Base-by-base conservation (phyloP, 1,140 invertebrate genomes). In the Bradynema listronoti region DNA sequence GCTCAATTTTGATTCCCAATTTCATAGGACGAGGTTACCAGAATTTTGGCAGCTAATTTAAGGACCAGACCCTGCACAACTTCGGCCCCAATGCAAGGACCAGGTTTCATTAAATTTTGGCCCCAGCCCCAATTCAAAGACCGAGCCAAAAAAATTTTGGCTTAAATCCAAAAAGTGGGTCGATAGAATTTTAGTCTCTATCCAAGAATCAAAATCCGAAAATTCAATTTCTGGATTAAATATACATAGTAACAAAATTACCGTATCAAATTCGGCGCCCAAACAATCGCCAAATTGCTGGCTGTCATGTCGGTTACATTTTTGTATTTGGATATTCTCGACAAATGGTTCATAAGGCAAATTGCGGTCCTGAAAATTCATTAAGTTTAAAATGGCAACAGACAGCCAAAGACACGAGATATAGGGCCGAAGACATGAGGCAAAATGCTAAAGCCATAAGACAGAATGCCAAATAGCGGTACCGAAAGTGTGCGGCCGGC, bases 261-360 rank as follows among this genome's bases (percentile, higher is more conserved):
- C 56, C 91, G 85, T 42, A 97, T 81, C 27, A 98, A 80, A 83
- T 98, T 97, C 0, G 93, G 93, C 0, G 93, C 91, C 93, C 93
- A 98, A 2, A 98, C 93, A 67, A 97, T 97, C 52, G 93, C 93
- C 72, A 98, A 85, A 80, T 97, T 97, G 61, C 91, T 85, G 9
- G 91, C 87, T 34, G 91, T 95, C 93, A 97, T 97, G n/a, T 91
- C 91, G 0, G 93, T 98, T 56, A 86, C 84, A 24, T 82, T 81
- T 7, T 87, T 86, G 65, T 88, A 84, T 43, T 87, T 85, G 1
- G 91, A 89, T 27, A 97, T 88, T 68, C 85, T 84, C 9, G 88
- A 86, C 58, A 98, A 81, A 81, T 98, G 93, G 11, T 87, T 84
- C 84, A 94, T 89, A 61, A 98, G 82, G 80, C 90, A 94, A 72